phyloP scores from a whole-genome alignment of 2,113 vertebrate genomes.

The Cinclus mexicanus region DNA sequence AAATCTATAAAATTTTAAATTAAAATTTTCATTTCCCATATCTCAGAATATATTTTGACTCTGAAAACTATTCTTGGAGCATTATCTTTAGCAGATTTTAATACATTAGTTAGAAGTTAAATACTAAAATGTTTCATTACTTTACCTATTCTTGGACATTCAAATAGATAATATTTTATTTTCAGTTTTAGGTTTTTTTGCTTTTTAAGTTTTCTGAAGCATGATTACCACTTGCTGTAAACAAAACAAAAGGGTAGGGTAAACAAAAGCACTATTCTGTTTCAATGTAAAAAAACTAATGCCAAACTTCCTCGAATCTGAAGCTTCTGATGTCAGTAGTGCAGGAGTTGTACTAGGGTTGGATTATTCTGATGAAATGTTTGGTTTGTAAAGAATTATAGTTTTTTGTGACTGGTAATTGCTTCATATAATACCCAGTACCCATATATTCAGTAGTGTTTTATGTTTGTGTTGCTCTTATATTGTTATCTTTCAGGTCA shows the following conservation, averaged over 20 bases:
- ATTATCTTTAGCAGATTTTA: background rate
- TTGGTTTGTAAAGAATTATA: background rate
- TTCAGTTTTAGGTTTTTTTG: background rate
- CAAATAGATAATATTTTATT: background rate
- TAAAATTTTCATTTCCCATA: background rate
- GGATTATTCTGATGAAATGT: background rate
- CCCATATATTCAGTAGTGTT: background rate
- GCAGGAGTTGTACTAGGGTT: background rate
- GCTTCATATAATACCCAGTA: accelerated
- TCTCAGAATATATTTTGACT: background rate
- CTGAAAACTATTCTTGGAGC: background rate
- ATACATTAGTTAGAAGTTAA: background rate
- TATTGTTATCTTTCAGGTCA: conserved; percentile 77
- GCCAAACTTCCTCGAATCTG: background rate
- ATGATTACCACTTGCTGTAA: background rate
- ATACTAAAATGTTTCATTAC: background rate
- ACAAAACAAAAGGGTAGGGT: background rate
- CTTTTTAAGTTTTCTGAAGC: background rate
- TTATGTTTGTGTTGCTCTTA: background rate
- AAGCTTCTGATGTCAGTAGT: background rate
- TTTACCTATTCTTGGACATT: background rate
- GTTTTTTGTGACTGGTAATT: background rate
- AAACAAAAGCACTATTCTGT: background rate
- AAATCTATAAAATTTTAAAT: conserved; percentile 3
- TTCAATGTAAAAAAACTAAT: background rate